Conservation (phyloP, 1,140 invertebrate genomes). For the Ostrea denselamellosa region DNA sequence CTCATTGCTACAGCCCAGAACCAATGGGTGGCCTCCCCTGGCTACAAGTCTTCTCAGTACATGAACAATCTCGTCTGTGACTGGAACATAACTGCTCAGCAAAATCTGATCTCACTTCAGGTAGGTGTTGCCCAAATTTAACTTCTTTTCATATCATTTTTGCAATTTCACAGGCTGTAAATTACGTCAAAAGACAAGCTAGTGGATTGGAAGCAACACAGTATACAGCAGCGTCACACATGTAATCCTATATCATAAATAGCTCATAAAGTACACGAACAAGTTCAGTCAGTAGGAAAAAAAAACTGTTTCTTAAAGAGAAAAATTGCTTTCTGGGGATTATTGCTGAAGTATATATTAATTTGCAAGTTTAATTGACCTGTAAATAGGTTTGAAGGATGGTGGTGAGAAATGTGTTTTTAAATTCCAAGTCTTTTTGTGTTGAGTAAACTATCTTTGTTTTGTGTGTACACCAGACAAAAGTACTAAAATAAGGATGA, state of each 20-base stretch:
- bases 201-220: background rate
- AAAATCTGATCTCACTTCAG: conserved; percentile 61
- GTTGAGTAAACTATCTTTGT: too few relatives aligned
- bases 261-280: background rate
- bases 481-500: too few relatives aligned
- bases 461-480: too few relatives aligned
- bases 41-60: conserved; percentile 53
- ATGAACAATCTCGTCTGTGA: conserved; percentile 62
- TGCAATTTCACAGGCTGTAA: conserved; percentile 15
- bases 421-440: background rate
- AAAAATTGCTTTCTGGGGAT: conserved; percentile 14
- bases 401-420: background rate
- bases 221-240: background rate
- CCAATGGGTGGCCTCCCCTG: conserved; percentile 60
- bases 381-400: background rate
- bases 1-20: conserved; percentile 45
- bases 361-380: conserved; percentile 25
- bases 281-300: conserved; percentile 3
- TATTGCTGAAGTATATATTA: conserved; percentile 17
- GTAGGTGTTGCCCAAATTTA: conserved; percentile 43
- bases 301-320: background rate
- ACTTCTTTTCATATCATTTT: too few relatives aligned
- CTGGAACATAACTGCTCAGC: conserved; percentile 57
- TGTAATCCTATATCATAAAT: conserved; percentile 26
- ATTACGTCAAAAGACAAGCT: conserved; percentile 2